Base-by-base conservation (phyloP, 2,797 vertebrate species). In the Centroberyx gerrardi region DNA sequence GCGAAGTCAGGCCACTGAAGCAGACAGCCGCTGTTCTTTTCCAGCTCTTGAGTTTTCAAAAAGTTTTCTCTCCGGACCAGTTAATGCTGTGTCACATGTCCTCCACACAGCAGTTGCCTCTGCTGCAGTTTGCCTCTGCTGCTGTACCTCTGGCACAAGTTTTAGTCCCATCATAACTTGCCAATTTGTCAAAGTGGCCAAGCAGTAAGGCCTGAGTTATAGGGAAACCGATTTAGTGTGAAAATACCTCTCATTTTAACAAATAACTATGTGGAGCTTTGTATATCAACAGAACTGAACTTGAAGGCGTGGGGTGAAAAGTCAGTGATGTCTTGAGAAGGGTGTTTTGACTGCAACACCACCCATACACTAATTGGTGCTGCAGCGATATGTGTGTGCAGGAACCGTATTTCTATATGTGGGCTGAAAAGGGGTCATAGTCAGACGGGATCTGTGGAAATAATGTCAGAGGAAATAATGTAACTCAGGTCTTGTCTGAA, bases 1-100 rank as follows among this genome's bases (percentile, higher is more conserved):
- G 51, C 51, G 51, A 17, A 44, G 44, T 3, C 64, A 62, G 10
- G 38, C 76, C 52, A 63, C 29, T 28, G 17, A 65, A 59, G 42
- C 31, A 46, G 36, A 38, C 51, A 7, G 33, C 62, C 22, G 18
- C 14, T 38, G 9, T 29, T 68, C 15, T 13, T 72, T 76, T 54
- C n/a, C 8, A 46, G 33, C 54, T 61, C 56, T n/a, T 13, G 40
- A 38, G 36, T 56, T 44, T 53, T 27, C 28, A 64, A 40, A 22
- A 22, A 59, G 71, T 62, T 77, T 58, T 63, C 36, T 22, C 40
- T 62, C 22, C 18, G 14, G 18, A 18, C 14, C 17, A 18, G 38
- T 22, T 15, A 9, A 17, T 62, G 18, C 33, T 62, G 53, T 13
- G 17, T 52, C 67, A 67, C 42, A 58, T 71, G 51, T 52, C 51